Evolutionary conservation across 2,113 vertebrate species (phyloP).

Genomic region (Scatophagus argus): DNA sequence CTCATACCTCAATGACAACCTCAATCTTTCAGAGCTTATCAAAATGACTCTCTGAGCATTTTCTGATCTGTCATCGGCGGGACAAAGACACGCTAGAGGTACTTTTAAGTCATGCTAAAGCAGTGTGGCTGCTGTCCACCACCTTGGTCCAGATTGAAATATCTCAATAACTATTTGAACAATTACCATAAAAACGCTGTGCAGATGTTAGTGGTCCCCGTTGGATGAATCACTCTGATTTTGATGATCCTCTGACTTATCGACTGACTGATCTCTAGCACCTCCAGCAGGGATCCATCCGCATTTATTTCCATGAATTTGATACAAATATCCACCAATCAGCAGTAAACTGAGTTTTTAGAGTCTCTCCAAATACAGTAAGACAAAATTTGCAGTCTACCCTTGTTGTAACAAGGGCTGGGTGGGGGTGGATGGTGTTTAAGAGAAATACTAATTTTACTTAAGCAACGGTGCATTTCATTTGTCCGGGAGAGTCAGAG

Average conservation of each 20-base stretch:
- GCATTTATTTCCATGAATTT: background rate
- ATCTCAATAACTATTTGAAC: background rate
- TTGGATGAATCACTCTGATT: background rate
- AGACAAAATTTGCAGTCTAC: background rate
- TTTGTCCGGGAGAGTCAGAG: too few relatives aligned
- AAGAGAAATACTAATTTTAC: too few relatives aligned
- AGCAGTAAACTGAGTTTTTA: slow-evolving; percentile 7
- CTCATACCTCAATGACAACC: background rate
- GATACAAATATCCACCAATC: background rate
- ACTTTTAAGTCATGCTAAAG: background rate
- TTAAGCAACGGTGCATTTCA: too few relatives aligned
- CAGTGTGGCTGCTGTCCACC: background rate
- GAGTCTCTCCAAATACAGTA: background rate
- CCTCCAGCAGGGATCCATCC: background rate
- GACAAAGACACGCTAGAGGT: background rate
- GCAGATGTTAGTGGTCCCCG: background rate
- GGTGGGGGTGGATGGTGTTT: too few relatives aligned
- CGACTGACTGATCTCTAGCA: background rate
- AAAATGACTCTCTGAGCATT: background rate
- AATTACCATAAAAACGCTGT: background rate
- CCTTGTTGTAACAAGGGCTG: background rate
- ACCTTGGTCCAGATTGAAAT: slow-evolving; percentile 13
- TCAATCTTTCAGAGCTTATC: background rate
- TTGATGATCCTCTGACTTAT: background rate
- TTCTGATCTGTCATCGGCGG: background rate